These are phyloP conservation scores for Aricia artaxerxes DNA, from an alignment of 2,888 invertebrate species.

Conservation along the genomic window DNA sequence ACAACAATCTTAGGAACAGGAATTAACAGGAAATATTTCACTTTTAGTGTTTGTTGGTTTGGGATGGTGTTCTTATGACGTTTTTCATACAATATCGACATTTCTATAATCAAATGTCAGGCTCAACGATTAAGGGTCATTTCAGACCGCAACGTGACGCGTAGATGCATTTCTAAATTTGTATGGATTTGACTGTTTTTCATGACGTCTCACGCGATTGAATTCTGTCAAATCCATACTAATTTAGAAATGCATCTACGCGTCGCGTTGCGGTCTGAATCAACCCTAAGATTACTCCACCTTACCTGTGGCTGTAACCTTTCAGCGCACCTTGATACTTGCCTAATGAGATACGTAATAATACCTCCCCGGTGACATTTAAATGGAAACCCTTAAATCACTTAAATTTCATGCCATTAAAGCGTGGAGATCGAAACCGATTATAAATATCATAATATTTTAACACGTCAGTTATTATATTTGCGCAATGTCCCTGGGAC, in stretches of 20 bases:
- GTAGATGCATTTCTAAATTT: too few species aligned
- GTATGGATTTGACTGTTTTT: too few species aligned
- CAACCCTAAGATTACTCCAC: slow-evolving; percentile 1
- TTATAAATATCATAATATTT: slow-evolving; percentile 36
- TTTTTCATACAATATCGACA: background rate
- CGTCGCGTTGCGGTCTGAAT: too few species aligned
- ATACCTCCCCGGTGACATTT: slow-evolving; percentile 11
- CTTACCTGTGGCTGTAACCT: background rate
- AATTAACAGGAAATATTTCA: background rate
- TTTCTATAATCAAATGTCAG: background rate
- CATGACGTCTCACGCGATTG: too few species aligned
- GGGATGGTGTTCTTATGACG: background rate
- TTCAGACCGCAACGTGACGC: too few species aligned
- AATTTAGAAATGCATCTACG: too few species aligned
- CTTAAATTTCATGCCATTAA: slow-evolving; percentile 18
- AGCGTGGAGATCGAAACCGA: slow-evolving; percentile 17
- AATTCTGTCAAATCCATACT: too few species aligned
- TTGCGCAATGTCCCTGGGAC: slow-evolving; percentile 14
- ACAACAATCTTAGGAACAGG: background rate
- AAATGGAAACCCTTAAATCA: slow-evolving; percentile 25
- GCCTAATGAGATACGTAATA: slow-evolving; percentile 21
- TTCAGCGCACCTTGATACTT: background rate
- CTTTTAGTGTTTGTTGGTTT: background rate
- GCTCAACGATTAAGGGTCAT: background rate
- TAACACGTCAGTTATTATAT: slow-evolving; percentile 39